Conservation (phyloP, 2,888 invertebrate species). For the Melinaea marsaeus region DNA sequence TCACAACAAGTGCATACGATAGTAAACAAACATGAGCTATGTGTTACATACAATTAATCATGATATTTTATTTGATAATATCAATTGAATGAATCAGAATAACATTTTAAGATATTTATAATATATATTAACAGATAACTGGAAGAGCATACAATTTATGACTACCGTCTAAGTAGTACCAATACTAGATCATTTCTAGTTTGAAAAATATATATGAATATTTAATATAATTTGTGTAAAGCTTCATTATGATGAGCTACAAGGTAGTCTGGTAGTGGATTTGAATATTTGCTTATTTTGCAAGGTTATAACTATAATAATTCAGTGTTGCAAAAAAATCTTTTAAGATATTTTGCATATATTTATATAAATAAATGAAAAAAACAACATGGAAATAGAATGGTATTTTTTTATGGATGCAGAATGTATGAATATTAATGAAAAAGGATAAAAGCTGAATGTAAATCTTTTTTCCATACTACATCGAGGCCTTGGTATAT, state of each 20-base stretch:
- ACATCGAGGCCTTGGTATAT: no score
- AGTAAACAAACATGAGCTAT: conserved; percentile 68
- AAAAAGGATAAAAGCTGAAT: not conserved
- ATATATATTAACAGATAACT: not conserved
- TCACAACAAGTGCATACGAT: conserved; percentile 61
- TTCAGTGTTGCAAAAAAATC: conserved; percentile 31
- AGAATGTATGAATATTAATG: not conserved
- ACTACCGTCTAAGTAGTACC: not conserved
- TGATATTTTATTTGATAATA: conserved; percentile 17
- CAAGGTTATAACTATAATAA: conserved; percentile 52
- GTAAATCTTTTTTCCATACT: no score
- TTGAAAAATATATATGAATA: conserved; percentile 18
- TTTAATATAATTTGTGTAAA: conserved; percentile 25
- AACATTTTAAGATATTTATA: conserved; percentile 1
- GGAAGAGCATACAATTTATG: not conserved
- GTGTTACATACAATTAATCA: conserved; percentile 29
- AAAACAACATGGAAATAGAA: not conserved
- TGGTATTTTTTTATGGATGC: not conserved
- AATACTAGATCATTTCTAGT: not conserved
- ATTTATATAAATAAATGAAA: conserved; percentile 1
- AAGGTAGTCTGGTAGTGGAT: conserved; percentile 56
- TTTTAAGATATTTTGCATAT: conserved; percentile 25
- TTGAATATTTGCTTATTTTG: conserved; percentile 58
- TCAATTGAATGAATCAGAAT: not conserved
- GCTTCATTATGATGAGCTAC: conserved; percentile 39